phyloP scores from a whole-genome alignment of 2,113 vertebrate species.

The Sorex fumeus region DNA sequence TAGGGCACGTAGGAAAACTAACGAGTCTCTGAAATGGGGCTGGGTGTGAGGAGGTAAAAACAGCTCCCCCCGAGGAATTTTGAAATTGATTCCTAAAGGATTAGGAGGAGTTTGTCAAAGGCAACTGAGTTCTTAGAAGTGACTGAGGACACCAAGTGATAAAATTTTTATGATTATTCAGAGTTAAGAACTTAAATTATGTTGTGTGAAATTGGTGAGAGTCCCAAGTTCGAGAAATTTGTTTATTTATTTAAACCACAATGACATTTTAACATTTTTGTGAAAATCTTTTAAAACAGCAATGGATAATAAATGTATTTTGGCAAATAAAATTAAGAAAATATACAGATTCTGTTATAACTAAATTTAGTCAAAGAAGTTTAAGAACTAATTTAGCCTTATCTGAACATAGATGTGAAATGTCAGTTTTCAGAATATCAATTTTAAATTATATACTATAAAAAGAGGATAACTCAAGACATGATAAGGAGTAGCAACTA shows the following conservation, averaged over 20 bases:
- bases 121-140: neutral
- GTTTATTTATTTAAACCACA: constrained; percentile 40
- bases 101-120: constrained; percentile 3
- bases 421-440: constrained; percentile 45
- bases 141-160: neutral
- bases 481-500: neutral
- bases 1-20: neutral
- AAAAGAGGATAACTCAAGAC: constrained; percentile 50
- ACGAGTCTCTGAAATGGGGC: neutral
- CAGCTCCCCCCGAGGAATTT: neutral
- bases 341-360: constrained; percentile 40
- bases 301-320: constrained; percentile 32
- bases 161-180: neutral
- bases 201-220: neutral
- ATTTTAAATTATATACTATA: constrained; percentile 40
- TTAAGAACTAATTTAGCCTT: constrained; percentile 69
- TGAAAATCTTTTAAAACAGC: constrained; percentile 51
- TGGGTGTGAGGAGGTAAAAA: neutral
- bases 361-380: constrained; percentile 66
- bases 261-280: constrained; percentile 61
- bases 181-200: constrained; percentile 20
- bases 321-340: constrained; percentile 51
- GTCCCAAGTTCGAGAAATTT: constrained; percentile 10
- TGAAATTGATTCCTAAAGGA: neutral
- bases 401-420: constrained; percentile 69